Evolutionary conservation across 2,888 invertebrate genomes (phyloP).

Genomic region (Synanthedon formicaeformis): DNA sequence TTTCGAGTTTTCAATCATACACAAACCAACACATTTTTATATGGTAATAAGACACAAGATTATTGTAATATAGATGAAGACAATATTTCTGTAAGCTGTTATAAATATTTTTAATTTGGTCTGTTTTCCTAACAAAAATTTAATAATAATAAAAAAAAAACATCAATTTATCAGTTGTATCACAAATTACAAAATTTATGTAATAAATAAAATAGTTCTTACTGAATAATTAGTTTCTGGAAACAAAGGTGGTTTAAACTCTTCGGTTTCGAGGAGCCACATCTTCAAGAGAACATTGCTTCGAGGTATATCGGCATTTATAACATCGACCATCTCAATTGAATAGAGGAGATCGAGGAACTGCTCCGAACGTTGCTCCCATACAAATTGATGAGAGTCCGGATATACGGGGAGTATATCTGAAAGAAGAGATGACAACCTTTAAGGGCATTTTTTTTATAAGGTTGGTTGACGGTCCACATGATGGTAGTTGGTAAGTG

Average conservation of each 20-base stretch:
- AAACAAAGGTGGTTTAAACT: conserved; percentile 41
- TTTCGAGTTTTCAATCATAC: too few relatives aligned
- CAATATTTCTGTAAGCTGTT: too few relatives aligned
- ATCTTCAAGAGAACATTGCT: conserved; percentile 79
- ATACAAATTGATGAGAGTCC: conserved; percentile 81
- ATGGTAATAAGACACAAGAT: too few relatives aligned
- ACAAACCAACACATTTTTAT: too few relatives aligned
- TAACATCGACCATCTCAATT: conserved; percentile 75
- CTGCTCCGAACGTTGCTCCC: conserved; percentile 79
- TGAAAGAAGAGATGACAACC: conserved; percentile 28
- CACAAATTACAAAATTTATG: too few relatives aligned
- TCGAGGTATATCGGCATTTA: conserved; percentile 74
- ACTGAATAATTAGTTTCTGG: conserved; percentile 46
- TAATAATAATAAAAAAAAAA: too few relatives aligned
- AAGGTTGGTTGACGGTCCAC: too few relatives aligned
- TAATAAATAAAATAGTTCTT: conserved; percentile 8
- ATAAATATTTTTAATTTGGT: too few relatives aligned
- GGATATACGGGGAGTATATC: conserved; percentile 83
- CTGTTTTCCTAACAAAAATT: too few relatives aligned
- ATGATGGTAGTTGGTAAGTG: too few relatives aligned
- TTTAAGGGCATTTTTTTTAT: neutral
- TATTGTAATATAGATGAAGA: too few relatives aligned
- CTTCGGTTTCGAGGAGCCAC: conserved; percentile 84
- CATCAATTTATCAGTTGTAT: too few relatives aligned
- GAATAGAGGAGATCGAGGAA: conserved; percentile 81